Evolutionary conservation across 35 echinoderm and acorn worm genomes (phyloP).

Genomic region (Lytechinus variegatus): DNA sequence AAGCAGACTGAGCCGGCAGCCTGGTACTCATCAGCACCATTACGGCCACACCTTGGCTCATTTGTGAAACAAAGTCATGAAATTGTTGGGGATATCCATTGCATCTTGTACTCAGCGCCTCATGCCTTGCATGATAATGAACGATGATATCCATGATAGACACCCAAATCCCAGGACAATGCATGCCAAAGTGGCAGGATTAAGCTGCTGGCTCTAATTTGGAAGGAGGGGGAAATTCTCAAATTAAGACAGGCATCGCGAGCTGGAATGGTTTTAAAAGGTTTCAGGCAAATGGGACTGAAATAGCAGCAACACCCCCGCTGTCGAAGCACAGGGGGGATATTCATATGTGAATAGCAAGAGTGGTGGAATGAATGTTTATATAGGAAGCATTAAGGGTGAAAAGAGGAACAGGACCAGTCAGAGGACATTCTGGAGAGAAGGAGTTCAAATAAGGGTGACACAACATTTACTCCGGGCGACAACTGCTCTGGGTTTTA

Average conservation of each 20-base stretch:
- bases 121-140: constrained; percentile 1
- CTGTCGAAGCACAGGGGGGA: neutral
- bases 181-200: neutral
- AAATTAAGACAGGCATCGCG: neutral
- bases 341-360: neutral
- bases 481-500: no score
- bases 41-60: constrained; percentile 33
- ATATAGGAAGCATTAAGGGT: neutral
- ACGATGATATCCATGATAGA: neutral
- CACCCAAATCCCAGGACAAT: constrained; percentile 4
- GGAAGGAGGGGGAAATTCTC: constrained; percentile 33
- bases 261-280: neutral
- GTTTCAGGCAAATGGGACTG: neutral
- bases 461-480: no score
- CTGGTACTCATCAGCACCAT: neutral
- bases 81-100: neutral
- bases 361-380: neutral
- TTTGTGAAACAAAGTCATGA: neutral
- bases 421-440: no score
- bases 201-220: neutral
- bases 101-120: neutral
- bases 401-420: neutral
- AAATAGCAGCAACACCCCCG: neutral
- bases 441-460: no score
- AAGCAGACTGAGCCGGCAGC: neutral